Base-by-base conservation (phyloP, 2,113 vertebrate species). In the Epinephelus fuscoguttatus region DNA sequence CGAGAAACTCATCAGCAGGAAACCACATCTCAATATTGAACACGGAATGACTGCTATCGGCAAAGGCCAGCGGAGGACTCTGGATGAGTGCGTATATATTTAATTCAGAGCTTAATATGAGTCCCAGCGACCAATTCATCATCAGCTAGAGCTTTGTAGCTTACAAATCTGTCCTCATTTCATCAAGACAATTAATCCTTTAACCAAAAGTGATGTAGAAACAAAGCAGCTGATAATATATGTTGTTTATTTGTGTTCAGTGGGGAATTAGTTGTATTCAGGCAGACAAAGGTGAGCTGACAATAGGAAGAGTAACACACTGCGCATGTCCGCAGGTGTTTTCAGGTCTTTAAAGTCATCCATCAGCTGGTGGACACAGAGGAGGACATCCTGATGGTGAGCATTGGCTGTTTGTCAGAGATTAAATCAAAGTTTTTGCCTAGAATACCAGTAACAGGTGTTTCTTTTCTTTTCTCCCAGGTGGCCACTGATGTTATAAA, bases 331-430 rank as follows among this genome's bases (percentile, higher is more conserved):
- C 93, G 27, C 88, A 99, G 98, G 78, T 99, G 97, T 91, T 99
- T 99, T 94, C 95, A 97, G 81, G 96, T 98, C 91, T 99, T 99
- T 83, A 96, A 96, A 64, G 93, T 98, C 70, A 98, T 99, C 84
- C 98, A 99, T 94, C 97, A 97, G 87, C 91, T 99, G 85, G 97
- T 98, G 83, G 96, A 96, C 63, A 95, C 96, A 5, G 92, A 97
- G 56, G 97, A 99, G 94, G 97, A 98, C 78, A 96, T 99, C 87
- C 92, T 99, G 72, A 96, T 98, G 97, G 98, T 98, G 93, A 92
- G 87, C 19, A 52, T 1, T 15, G 6, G 1, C 25, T 47, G 23
- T 30, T 53, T 21, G 13, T 6, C 50, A 0, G 23, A 11, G 19
- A 27, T 13, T 3, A 55, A 47, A 19, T 19, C 0, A 10, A 1